These are phyloP conservation scores for Drosophila nr. fundita DNA, from an alignment of 2,888 invertebrate genomes.

Conservation along the genomic window DNA sequence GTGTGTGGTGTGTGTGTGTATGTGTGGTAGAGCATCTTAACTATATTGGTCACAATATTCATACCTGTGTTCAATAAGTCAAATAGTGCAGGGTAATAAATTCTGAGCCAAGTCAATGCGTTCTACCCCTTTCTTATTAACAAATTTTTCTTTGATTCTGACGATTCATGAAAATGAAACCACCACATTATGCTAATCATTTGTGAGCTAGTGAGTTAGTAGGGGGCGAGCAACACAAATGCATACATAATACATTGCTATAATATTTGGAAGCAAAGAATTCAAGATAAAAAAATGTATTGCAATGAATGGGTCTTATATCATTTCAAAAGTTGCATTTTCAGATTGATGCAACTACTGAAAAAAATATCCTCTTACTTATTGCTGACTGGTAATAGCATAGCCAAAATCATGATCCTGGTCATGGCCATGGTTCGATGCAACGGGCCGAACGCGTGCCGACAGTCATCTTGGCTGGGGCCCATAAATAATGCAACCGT, in stretches of 20 bases:
- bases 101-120: slow-evolving; percentile 50
- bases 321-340: too few species aligned
- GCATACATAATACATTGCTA: background rate
- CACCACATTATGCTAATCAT: slow-evolving; percentile 51
- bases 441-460: too few species aligned
- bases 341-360: too few species aligned
- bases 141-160: slow-evolving; percentile 25
- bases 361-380: too few species aligned
- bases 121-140: slow-evolving; percentile 60
- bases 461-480: too few species aligned
- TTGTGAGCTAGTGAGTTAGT: background rate
- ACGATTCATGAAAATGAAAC: slow-evolving; percentile 29
- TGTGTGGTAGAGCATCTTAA: slow-evolving; percentile 46
- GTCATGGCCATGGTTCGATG: too few species aligned
- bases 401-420: too few species aligned
- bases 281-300: background rate
- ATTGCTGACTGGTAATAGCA: too few species aligned
- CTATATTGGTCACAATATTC: slow-evolving; percentile 46
- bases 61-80: slow-evolving; percentile 73
- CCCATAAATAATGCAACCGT: too few species aligned
- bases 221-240: background rate
- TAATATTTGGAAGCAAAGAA: background rate
- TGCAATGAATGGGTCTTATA: background rate
- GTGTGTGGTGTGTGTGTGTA: slow-evolving; percentile 11
- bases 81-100: slow-evolving; percentile 59